Conservation (phyloP, 2,797 vertebrate species). For the Pteronotus mesoamericanus region DNA sequence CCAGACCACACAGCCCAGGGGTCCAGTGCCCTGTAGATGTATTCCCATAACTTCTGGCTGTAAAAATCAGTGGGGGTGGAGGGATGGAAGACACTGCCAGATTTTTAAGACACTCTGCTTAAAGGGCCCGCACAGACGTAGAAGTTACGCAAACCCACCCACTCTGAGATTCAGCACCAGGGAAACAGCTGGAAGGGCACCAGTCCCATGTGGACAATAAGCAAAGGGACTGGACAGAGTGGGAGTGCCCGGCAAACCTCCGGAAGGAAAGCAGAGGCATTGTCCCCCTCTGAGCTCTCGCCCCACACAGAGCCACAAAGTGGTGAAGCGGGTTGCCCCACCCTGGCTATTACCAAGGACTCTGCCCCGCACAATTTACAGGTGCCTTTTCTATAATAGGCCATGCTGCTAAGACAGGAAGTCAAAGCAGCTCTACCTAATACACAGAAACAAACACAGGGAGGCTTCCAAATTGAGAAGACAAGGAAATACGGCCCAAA, state of each 20-base stretch:
- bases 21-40: background rate
- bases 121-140: too few species aligned
- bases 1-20: background rate
- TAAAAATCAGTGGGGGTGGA: background rate
- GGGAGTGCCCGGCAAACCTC: background rate
- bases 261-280: background rate
- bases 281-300: too few species aligned
- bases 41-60: background rate
- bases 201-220: background rate
- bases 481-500: background rate
- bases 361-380: background rate
- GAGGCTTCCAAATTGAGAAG: background rate
- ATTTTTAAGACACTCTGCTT: background rate
- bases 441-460: background rate
- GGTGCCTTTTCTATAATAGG: background rate
- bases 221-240: background rate
- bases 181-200: background rate
- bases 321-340: background rate
- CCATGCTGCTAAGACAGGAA: background rate
- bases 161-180: background rate
- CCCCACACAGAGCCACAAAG: background rate
- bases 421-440: background rate
- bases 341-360: background rate
- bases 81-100: background rate
- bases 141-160: background rate